A percentile compares a stretch with the other conserved stretches of the same genome.
These are phyloP conservation scores for Larimichthys crocea DNA, from an alignment of 2,113 vertebrate species.

Conservation along the genomic window DNA sequence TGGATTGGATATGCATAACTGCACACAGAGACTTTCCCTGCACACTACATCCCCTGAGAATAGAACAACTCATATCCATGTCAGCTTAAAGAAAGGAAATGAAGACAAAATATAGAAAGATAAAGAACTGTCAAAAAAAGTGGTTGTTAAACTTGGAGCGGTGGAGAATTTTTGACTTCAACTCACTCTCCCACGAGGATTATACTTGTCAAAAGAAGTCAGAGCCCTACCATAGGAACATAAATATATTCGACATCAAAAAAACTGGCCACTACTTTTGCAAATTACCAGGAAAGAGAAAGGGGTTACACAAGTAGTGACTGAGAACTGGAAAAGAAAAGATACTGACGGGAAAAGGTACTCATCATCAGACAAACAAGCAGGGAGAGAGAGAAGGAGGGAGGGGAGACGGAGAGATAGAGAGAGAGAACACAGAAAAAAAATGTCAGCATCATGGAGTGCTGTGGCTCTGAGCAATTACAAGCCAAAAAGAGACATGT, in stretches of 20 bases:
- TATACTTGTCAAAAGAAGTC: slow-evolving; percentile 31
- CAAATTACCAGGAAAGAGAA: slow-evolving; percentile 16
- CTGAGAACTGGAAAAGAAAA: neutral
- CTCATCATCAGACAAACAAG: slow-evolving; percentile 22
- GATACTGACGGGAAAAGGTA: slow-evolving; percentile 25
- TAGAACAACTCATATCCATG: slow-evolving; percentile 14
- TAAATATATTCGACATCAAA: slow-evolving; percentile 46
- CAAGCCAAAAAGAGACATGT: slow-evolving; percentile 56
- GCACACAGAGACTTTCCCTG: neutral
- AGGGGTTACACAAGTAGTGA: neutral
- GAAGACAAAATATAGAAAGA: slow-evolving; percentile 2
- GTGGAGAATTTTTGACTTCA: slow-evolving; percentile 26
- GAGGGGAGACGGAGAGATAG: neutral
- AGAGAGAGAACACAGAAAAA: slow-evolving; percentile 4
- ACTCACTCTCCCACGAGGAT: slow-evolving; percentile 21
- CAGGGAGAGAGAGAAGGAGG: neutral
- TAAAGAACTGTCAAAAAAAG: slow-evolving; percentile 31
- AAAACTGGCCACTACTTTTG: neutral
- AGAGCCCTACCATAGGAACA: slow-evolving; percentile 12
- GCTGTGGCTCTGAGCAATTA: slow-evolving; percentile 30
- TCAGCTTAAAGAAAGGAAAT: slow-evolving; percentile 23
- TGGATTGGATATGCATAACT: neutral
- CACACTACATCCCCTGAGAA: slow-evolving; percentile 17
- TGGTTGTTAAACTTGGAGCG: slow-evolving; percentile 12
- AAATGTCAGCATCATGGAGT: slow-evolving; percentile 15